Percentiles rank a stretch among this genome's conserved stretches.
Conservation (phyloP, 2,113 vertebrate genomes). For the Dinomys branickii region DNA sequence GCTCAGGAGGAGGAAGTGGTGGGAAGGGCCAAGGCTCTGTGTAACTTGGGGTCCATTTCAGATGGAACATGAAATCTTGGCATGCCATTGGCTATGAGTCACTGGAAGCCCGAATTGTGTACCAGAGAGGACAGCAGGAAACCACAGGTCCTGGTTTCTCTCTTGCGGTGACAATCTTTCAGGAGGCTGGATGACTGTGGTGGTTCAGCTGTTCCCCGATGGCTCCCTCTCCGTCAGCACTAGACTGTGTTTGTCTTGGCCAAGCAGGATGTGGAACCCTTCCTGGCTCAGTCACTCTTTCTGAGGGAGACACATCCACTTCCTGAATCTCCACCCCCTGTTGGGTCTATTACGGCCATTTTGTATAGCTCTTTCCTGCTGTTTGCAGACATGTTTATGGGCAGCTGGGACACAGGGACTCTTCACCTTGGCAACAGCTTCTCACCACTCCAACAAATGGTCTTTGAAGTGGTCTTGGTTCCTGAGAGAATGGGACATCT, state of each 20-base stretch:
- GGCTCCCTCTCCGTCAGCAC: conserved; percentile 77
- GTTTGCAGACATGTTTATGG: conserved; percentile 47
- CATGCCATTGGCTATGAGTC: conserved; percentile 63
- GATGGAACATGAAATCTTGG: conserved; percentile 78
- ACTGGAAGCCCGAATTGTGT: conserved; percentile 50
- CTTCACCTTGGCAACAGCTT: conserved; percentile 66
- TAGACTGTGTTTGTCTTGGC: conserved; percentile 86
- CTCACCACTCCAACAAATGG: conserved; percentile 60
- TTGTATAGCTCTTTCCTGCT: conserved; percentile 52
- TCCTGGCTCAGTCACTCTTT: conserved; percentile 67
- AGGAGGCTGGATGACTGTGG: conserved; percentile 80
- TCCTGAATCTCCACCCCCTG: conserved; percentile 67
- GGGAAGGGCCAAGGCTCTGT: not conserved
- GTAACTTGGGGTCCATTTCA: not conserved
- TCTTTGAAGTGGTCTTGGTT: conserved; percentile 63
- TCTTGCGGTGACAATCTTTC: conserved; percentile 80
- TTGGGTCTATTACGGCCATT: conserved; percentile 46
- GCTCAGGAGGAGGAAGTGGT: conserved; percentile 29
- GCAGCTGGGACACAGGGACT: conserved; percentile 23
- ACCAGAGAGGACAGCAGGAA: conserved; percentile 81
- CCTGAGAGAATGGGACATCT: conserved; percentile 30
- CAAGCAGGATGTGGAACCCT: conserved; percentile 76
- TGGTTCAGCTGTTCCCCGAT: conserved; percentile 81
- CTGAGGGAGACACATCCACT: conserved; percentile 77
- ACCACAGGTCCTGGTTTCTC: conserved; percentile 84